A percentile compares a stretch with the other conserved stretches of the same genome.
Conservation (phyloP, 2,888 invertebrate species). For the Notodonta ziczac region DNA sequence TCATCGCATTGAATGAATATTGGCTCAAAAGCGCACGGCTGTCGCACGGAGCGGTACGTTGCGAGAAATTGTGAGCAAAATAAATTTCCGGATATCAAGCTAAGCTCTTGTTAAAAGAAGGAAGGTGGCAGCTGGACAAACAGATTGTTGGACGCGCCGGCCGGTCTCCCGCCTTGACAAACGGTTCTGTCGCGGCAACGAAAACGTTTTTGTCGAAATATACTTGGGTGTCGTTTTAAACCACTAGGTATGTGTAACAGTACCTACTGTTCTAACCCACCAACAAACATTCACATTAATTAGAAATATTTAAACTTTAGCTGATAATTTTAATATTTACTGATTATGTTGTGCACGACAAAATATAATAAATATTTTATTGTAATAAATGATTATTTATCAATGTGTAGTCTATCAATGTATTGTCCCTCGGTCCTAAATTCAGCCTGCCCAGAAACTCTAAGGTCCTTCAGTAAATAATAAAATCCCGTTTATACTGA, state of each 20-base stretch:
- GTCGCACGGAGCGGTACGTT: conserved; percentile 4
- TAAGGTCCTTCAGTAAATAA: conserved; percentile 12
- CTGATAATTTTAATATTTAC: too few species aligned
- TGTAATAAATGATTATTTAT: too few species aligned
- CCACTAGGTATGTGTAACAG: not conserved
- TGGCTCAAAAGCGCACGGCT: not conserved
- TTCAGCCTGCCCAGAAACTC: not conserved
- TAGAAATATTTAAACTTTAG: too few species aligned
- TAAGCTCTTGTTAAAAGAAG: conserved; percentile 77
- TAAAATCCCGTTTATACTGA: conserved; percentile 16
- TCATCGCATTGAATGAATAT: not conserved
- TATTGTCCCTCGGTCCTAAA: not conserved
- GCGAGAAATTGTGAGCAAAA: conserved; percentile 64
- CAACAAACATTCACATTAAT: too few species aligned
- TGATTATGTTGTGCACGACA: too few species aligned
- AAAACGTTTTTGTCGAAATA: conserved; percentile 49
- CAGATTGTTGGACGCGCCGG: conserved; percentile 66
- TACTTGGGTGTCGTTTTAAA: conserved; percentile 1
- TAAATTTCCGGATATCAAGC: conserved; percentile 72
- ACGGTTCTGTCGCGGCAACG: conserved; percentile 59
- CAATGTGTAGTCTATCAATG: too few species aligned
- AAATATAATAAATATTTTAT: too few species aligned
- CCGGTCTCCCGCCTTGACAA: conserved; percentile 56
- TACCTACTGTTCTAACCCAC: not conserved
- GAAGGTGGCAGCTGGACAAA: conserved; percentile 78